Evolutionary conservation across 2,797 vertebrate genomes (phyloP), one percentile per base, ranked within the genome.

Genomic region (Emydoidea blandingii): DNA sequence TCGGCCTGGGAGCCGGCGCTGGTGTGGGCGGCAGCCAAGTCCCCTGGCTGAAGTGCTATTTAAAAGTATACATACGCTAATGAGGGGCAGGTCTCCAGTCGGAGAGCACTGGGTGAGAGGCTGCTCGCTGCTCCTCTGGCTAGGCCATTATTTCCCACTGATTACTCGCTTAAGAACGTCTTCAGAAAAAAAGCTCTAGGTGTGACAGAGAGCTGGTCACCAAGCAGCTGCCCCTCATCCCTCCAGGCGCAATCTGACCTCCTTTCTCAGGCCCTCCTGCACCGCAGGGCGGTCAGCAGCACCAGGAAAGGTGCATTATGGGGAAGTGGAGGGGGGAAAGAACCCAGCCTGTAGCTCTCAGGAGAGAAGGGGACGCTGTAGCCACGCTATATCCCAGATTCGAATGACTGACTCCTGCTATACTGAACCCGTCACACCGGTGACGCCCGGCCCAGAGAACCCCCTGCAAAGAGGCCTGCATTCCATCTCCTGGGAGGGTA

Each of bases 211-310:
- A 98, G 98, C 97, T 96, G 98, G 98, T 98, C 98, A 98, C 97
- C 90, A 97, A 98, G 98, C 98, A 98, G 98, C 98, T 98, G 98
- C 97, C 98, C 97, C 97, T 96, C 94, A 97, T 97, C 97, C 98
- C 98, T 98, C 96, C 95, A 98, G 98, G 97, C 97, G 82, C 94
- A 94, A 72, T 49, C 88, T 98, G 98, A 98, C 98, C 98, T 98
- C 97, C 96, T 98, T 98, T 98, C 59, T 98, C 44, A 21, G 52
- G 12, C 49, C 47, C 47, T 10, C 7, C 49, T 12, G 44, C 41
- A 3, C 56, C 16, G 16, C 18, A 34, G 34, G 25, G 27, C 19
- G 31, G 6, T 5, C 5, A 34, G 72, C 72, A 8, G 3, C 88
- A 14, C 83, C 7, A 15, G 31, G 4, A 9, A 53, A 27, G 82